Base-by-base conservation (phyloP, 2,113 vertebrate genomes). In the Anguilla rostrata region DNA sequence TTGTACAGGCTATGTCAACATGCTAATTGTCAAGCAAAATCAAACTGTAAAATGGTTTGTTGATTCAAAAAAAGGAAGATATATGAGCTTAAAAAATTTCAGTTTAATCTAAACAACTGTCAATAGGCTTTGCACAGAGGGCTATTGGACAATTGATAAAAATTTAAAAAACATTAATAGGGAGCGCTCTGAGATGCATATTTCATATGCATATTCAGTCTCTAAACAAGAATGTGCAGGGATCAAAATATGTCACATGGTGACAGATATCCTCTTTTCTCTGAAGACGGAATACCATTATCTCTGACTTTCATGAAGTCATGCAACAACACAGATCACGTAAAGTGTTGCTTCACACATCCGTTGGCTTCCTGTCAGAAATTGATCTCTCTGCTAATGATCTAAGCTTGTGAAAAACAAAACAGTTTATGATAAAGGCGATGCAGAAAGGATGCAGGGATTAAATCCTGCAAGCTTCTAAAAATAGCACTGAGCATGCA, bases 341-440 rank as follows among this genome's bases (percentile, higher is more conserved):
- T 81, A 81, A 15, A 81, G 71, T 43, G 79, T 39, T 81, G 79
- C 41, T 81, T 81, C 79, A 81, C 79, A 46, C 79, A 22, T 81
- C 41, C 39, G 6, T 3, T 81, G 79, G 18, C 20, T 16, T 7
- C 5, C 1, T 43, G 40, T 41, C 12, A 81, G 22, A 8, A 46
- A 81, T 41, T 11, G 39, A 81, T 41, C 39, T 20, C 39, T 43
- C 41, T 41, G 41, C 8, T 26, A 81, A 41, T 41, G 79, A 81
- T 79, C 79, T 20, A 81, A 81, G 79, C 18, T 14, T 34, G n/a
- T 75, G 71, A 75, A n/a, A 75, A 75, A 75, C 71, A 75, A 75
- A 12, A 29, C 71, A 75, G n/a, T 75, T n/a, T 11, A 34, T 22
- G 39, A 81, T 46, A 81, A 81, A 81, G 41, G 79, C 1, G 41